Percentiles rank a stretch among this genome's conserved stretches.
Conservation (phyloP, 2,888 invertebrate genomes). For the Tetranychus truncatus region DNA sequence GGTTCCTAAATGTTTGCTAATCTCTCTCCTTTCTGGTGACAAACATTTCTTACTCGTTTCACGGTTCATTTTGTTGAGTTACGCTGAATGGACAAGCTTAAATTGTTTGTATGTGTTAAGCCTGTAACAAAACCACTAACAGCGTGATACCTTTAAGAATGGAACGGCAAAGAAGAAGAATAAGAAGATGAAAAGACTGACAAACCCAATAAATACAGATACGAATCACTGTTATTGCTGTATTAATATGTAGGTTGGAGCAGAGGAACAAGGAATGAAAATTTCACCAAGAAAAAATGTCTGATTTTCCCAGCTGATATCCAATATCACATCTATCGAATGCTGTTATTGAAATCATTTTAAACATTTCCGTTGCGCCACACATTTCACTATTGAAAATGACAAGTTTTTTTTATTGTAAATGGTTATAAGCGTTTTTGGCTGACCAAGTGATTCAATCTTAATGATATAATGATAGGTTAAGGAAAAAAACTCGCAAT, state of each 20-base stretch:
- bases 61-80: background rate
- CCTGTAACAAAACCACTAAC: background rate
- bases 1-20: background rate
- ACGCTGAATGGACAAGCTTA: background rate
- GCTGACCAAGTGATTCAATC: too few relatives aligned
- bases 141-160: background rate
- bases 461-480: too few relatives aligned
- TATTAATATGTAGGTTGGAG: background rate
- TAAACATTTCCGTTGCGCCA: background rate
- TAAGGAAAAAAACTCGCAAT: too few relatives aligned
- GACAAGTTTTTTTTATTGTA: too few relatives aligned
- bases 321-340: background rate
- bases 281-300: background rate
- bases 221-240: background rate
- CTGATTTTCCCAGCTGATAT: slow-evolving; percentile 1
- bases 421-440: too few relatives aligned
- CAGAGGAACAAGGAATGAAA: background rate
- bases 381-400: too few relatives aligned
- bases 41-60: background rate
- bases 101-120: background rate
- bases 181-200: background rate
- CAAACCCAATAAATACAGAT: background rate
- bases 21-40: background rate
- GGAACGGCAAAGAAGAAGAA: background rate
- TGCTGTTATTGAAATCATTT: background rate